Base-by-base conservation (phyloP, 2,113 vertebrate species). In the Tenebrosternarchus preto region DNA sequence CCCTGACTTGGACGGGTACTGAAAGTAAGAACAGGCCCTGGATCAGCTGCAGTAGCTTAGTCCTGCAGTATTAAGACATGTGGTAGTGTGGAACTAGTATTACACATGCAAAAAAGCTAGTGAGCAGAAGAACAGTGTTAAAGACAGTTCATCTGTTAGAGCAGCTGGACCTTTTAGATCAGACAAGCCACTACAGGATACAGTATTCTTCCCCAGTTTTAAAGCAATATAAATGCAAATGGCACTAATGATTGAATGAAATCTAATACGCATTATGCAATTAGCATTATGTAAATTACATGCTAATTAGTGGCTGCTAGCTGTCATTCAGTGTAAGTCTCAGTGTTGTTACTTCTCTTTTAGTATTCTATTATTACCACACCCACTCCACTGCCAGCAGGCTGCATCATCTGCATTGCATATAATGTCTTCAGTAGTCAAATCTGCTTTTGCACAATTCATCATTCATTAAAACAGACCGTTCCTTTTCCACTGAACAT, bases 281-380 rank as follows among this genome's bases (percentile, higher is more conserved):
- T 64, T 64, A 64, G 61, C 61, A 15, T 27, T 29, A 64, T 27
- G 61, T 16, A 64, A 64, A 64, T 64, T 1, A 20, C 61, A 64
- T 27, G 61, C 25, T 64, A 12, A 29, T 64, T 64, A 64, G 61
- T 29, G 24, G 61, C 61, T 61, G 59, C 22, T 22, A 61, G 59
- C 59, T 64, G 61, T 64, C 61, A 64, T 12, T 64, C 61, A 64
- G 12, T 64, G 25, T 64, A 29, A 64, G 61, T 64, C 61, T 64
- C 61, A 64, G 25, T 64, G 24, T 64, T 29, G 61, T 64, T 64
- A 1, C 29, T 64, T 27, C 29, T 64, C 29, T 27, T 64, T 29
- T 25, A 16, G 11, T 22, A 61, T 64, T 64, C 61, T 19, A 12
- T 24, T 24, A 60, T 24, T 60, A 60, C n/a, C 59, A 24, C 59